phyloP scores from a whole-genome alignment of 2,113 vertebrate species.

The Gila orcuttii region DNA sequence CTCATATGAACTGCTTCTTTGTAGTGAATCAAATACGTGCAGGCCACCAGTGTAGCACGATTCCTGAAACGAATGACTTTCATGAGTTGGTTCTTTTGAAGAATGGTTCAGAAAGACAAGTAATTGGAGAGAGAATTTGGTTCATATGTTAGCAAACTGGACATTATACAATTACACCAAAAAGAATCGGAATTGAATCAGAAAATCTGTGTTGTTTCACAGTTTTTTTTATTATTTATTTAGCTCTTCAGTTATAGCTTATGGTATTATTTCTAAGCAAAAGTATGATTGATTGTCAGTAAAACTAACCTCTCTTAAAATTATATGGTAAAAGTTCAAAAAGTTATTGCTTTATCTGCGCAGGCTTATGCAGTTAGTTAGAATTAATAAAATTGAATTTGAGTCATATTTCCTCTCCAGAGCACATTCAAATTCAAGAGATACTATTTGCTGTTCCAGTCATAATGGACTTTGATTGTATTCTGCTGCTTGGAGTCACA shows the following conservation, averaged over 20 bases:
- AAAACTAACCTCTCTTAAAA: neutral
- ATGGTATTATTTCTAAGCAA: neutral
- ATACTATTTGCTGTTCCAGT: conserved; percentile 37
- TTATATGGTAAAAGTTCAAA: neutral
- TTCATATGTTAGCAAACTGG: neutral
- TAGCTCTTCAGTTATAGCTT: neutral
- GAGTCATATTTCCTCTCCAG: conserved; percentile 36
- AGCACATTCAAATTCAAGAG: conserved; percentile 47
- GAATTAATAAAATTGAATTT: conserved; percentile 46
- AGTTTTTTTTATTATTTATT: neutral
- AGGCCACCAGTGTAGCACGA: neutral
- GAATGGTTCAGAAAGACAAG: neutral
- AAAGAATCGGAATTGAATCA: neutral
- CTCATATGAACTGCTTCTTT: neutral
- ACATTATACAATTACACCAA: neutral
- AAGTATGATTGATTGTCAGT: neutral
- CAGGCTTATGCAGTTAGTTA: neutral
- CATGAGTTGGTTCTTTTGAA: neutral
- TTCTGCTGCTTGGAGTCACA: conserved; percentile 19
- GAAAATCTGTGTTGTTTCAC: neutral
- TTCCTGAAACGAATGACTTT: neutral
- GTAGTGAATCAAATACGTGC: neutral
- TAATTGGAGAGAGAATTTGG: neutral
- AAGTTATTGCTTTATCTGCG: neutral
- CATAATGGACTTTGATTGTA: conserved; percentile 47